Evolutionary conservation across 2,888 invertebrate species (phyloP).

Genomic region (Leptinotarsa haldemani): DNA sequence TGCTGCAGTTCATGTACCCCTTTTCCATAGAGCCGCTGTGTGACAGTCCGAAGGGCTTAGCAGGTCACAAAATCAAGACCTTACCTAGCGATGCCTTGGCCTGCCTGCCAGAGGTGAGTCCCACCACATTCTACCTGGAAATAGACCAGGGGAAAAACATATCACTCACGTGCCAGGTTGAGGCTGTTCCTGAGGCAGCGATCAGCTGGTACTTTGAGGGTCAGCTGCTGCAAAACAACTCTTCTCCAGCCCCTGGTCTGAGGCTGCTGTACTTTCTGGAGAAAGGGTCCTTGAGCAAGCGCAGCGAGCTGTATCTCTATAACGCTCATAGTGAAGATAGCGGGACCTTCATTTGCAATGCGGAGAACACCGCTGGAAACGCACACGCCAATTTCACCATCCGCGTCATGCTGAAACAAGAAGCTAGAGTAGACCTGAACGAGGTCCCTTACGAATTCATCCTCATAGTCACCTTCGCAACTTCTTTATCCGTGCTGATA

Average conservation of each 20-base stretch:
- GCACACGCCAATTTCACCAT: conserved; percentile 85
- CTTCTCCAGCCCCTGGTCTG: conserved; percentile 73
- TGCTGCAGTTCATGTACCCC: conserved; percentile 80
- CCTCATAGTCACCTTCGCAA: conserved; percentile 76
- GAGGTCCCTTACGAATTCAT: conserved; percentile 72
- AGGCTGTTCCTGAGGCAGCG: conserved; percentile 83
- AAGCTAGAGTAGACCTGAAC: conserved; percentile 44
- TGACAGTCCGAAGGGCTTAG: conserved; percentile 75
- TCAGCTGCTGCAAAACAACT: conserved; percentile 81
- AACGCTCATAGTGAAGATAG: conserved; percentile 83
- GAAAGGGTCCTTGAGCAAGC: conserved; percentile 78
- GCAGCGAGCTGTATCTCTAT: conserved; percentile 81
- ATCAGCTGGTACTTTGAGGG: conserved; percentile 87
- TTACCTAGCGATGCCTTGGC: conserved; percentile 79
- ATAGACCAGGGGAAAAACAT: conserved; percentile 84
- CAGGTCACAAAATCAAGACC: conserved; percentile 71
- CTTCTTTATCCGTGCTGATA: conserved; percentile 74
- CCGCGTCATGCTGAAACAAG: conserved; percentile 77
- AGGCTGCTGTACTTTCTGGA: conserved; percentile 78
- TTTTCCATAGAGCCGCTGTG: conserved; percentile 84
- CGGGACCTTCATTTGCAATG: conserved; percentile 86
- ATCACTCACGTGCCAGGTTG: conserved; percentile 80
- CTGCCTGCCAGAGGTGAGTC: conserved; percentile 82
- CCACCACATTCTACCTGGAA: conserved; percentile 80
- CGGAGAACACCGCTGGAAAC: conserved; percentile 86